Conservation (phyloP, 2,888 invertebrate genomes). For the Pachliopta kotzebuea region DNA sequence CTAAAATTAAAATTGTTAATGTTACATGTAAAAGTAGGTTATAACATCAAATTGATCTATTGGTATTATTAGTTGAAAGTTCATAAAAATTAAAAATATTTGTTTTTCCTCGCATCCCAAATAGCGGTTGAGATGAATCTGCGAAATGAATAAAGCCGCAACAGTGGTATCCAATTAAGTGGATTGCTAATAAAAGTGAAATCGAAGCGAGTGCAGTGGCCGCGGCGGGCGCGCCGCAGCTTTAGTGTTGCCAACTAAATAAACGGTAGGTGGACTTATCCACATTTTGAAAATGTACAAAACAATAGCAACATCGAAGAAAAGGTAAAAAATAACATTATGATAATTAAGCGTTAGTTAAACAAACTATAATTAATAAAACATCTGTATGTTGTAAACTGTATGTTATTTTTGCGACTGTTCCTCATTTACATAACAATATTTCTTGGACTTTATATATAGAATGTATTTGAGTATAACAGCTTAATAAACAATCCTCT, state of each 20-base stretch:
- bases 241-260: constrained; percentile 8
- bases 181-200: constrained; percentile 80
- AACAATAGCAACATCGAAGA: not conserved
- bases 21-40: not conserved
- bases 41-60: not conserved
- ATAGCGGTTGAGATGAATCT: constrained; percentile 67
- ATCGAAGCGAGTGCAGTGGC: constrained; percentile 79
- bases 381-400: too few relatives aligned
- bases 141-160: constrained; percentile 74
- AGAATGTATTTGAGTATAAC: too few relatives aligned
- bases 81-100: constrained; percentile 11
- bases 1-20: not conserved
- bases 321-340: not conserved
- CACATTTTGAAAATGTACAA: constrained; percentile 2
- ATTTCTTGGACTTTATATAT: too few relatives aligned
- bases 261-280: constrained; percentile 11
- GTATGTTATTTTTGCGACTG: too few relatives aligned
- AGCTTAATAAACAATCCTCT: too few relatives aligned
- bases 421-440: too few relatives aligned
- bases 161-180: constrained; percentile 78
- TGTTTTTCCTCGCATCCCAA: constrained; percentile 30
- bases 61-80: constrained; percentile 2
- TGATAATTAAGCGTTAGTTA: not conserved
- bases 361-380: not conserved
- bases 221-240: constrained; percentile 44